Percentiles rank a stretch among this genome's conserved stretches.
Evolutionary conservation across 1,140 invertebrate species (phyloP).

Genomic region (Bradynema listronoti): DNA sequence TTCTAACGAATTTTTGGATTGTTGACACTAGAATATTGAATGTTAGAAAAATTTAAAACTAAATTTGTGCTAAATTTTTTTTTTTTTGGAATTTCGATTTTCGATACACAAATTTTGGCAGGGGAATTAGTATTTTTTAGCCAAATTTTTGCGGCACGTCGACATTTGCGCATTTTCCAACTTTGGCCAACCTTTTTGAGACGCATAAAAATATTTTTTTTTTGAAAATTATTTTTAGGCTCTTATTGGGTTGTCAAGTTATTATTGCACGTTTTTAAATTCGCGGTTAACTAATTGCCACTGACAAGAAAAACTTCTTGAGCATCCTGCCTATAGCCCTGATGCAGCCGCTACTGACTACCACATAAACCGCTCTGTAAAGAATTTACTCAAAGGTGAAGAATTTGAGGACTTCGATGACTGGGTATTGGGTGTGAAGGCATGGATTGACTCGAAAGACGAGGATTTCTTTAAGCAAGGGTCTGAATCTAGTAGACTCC

Average conservation of each 20-base stretch:
- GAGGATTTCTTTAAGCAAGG: too few species aligned
- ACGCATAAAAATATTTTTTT: too few species aligned
- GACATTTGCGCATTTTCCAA: too few species aligned
- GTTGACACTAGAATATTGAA: not conserved
- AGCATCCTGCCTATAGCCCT: conserved; percentile 2
- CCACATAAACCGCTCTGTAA: conserved; percentile 1
- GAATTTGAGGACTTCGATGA: not conserved
- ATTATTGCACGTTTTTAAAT: conserved; percentile 5
- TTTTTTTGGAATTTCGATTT: too few species aligned
- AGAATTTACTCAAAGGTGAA: not conserved
- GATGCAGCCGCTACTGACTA: conserved; percentile 3
- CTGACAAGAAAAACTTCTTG: not conserved
- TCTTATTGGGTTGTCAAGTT: not conserved
- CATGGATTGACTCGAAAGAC: too few species aligned
- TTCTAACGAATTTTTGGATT: not conserved
- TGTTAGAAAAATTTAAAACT: conserved; percentile 8
- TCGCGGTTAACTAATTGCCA: not conserved
- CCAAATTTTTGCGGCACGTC: too few species aligned
- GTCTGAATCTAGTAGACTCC: too few species aligned
- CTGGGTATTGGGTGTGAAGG: too few species aligned
- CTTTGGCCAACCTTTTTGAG: too few species aligned
- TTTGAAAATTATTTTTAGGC: too few species aligned
- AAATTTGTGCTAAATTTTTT: not conserved
- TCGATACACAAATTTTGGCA: too few species aligned
- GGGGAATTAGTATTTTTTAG: too few species aligned